A percentile compares a stretch with the other conserved stretches of the same genome.
Conservation (phyloP, 2,888 invertebrate genomes). For the Pterostichus madidus region DNA sequence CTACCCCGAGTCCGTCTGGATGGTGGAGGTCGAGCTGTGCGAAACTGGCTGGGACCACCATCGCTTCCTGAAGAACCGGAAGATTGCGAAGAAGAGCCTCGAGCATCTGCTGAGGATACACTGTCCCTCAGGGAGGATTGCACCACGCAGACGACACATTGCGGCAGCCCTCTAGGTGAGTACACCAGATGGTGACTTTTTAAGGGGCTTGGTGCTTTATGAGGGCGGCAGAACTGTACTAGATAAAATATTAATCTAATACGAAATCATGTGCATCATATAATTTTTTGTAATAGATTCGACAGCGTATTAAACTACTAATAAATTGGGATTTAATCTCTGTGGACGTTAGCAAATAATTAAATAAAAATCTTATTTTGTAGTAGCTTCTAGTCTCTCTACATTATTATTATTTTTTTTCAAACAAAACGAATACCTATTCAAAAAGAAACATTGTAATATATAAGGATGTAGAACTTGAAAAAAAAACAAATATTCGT, state of each 20-base stretch:
- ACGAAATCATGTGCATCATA: too few species aligned
- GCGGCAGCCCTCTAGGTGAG: conserved; percentile 80
- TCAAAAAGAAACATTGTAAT: too few species aligned
- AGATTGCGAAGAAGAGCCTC: conserved; percentile 79
- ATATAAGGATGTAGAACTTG: too few species aligned
- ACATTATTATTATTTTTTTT: too few species aligned
- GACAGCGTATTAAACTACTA: too few species aligned
- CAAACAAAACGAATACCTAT: too few species aligned
- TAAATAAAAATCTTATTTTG: too few species aligned
- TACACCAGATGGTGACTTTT: conserved; percentile 63
- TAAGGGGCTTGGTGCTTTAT: neutral
- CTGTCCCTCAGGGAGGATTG: conserved; percentile 84
- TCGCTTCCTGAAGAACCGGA: conserved; percentile 85
- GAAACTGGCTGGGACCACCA: conserved; percentile 83
- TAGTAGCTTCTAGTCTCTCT: too few species aligned
- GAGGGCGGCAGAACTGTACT: neutral
- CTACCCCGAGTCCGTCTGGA: conserved; percentile 85
- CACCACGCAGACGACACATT: conserved; percentile 72
- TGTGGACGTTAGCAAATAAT: too few species aligned
- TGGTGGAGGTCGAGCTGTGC: conserved; percentile 81
- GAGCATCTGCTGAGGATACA: conserved; percentile 78
- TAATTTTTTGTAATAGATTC: too few species aligned
- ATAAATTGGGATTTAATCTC: too few species aligned
- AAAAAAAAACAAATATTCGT: too few species aligned
- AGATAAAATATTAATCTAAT: neutral